A percentile compares a stretch with the other conserved stretches of the same genome.
These are phyloP conservation scores for Gymnothorax javanicus DNA, from an alignment of 2,797 vertebrate species.

Conservation along the genomic window DNA sequence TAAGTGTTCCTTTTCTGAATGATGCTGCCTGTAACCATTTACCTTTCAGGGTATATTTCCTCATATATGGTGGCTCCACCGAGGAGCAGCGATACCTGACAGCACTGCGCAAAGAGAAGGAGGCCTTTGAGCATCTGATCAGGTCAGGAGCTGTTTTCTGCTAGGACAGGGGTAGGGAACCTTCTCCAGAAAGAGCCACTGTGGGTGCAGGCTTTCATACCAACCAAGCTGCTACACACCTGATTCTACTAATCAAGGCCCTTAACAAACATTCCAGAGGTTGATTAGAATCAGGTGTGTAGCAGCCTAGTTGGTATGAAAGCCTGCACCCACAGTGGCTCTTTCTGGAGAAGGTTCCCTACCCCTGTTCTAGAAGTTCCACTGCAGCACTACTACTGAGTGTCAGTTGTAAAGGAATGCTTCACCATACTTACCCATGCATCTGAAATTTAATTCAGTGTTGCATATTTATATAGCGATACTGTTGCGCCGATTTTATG, in stretches of 20 bases:
- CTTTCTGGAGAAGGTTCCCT: too few relatives aligned
- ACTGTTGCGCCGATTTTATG: too few relatives aligned
- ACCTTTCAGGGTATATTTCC: slow-evolving; percentile 87
- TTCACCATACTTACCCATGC: not conserved
- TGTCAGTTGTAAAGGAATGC: not conserved
- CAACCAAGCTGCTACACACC: too few relatives aligned
- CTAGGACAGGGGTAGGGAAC: too few relatives aligned
- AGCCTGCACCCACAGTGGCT: too few relatives aligned
- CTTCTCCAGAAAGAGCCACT: too few relatives aligned
- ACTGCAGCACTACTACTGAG: not conserved
- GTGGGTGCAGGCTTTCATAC: too few relatives aligned
- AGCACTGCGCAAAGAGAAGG: slow-evolving; percentile 88
- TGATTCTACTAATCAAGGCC: too few relatives aligned
- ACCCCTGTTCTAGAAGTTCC: not conserved
- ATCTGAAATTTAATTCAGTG: not conserved
- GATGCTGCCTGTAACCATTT: not conserved
- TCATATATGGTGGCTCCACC: slow-evolving; percentile 92
- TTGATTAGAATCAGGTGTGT: too few relatives aligned
- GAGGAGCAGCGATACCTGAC: slow-evolving; percentile 97
- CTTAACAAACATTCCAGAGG: too few relatives aligned
- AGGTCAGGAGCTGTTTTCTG: slow-evolving; percentile 69
- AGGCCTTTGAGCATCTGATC: slow-evolving; percentile 94
- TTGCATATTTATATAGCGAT: not conserved
- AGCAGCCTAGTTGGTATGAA: too few relatives aligned
- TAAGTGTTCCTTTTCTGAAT: not conserved